Conservation (phyloP, 2,888 invertebrate genomes). For the Buathra laborator region DNA sequence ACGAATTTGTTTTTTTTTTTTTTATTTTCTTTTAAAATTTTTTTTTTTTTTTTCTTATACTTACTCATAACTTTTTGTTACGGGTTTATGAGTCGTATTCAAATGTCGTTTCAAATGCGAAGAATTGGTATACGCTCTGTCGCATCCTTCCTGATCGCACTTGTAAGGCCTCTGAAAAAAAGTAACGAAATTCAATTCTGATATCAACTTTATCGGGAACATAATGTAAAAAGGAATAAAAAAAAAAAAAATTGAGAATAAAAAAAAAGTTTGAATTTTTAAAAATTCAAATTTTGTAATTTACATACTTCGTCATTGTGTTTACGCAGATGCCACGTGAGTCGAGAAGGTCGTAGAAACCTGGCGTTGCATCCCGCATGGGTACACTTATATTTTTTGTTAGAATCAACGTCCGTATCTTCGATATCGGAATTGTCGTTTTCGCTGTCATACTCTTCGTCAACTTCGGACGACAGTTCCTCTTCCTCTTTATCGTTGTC, state of each 20-base stretch:
- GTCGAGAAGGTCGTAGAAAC: conserved; percentile 86
- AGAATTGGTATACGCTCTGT: conserved; percentile 88
- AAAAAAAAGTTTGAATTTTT: not conserved
- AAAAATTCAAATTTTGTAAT: not conserved
- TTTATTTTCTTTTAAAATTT: no score
- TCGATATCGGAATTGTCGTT: conserved; percentile 55
- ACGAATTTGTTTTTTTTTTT: no score
- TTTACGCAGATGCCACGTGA: conserved; percentile 87
- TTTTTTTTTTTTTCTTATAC: conserved; percentile 31
- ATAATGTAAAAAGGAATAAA: no score
- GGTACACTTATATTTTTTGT: conserved; percentile 85
- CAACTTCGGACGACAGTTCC: conserved; percentile 44
- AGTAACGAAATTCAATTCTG: not conserved
- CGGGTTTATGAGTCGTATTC: conserved; percentile 85
- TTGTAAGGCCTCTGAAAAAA: conserved; percentile 87
- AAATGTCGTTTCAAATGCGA: conserved; percentile 88
- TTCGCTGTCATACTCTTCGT: conserved; percentile 53
- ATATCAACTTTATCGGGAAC: not conserved
- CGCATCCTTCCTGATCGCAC: conserved; percentile 87
- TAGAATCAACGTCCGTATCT: conserved; percentile 28
- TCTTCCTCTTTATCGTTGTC: conserved; percentile 50
- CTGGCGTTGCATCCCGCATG: conserved; percentile 85
- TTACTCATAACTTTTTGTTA: conserved; percentile 74
- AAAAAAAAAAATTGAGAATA: not conserved
- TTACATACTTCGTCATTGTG: conserved; percentile 87